Base-by-base conservation (phyloP, 2,113 vertebrate species). In the Calonectris borealis region DNA sequence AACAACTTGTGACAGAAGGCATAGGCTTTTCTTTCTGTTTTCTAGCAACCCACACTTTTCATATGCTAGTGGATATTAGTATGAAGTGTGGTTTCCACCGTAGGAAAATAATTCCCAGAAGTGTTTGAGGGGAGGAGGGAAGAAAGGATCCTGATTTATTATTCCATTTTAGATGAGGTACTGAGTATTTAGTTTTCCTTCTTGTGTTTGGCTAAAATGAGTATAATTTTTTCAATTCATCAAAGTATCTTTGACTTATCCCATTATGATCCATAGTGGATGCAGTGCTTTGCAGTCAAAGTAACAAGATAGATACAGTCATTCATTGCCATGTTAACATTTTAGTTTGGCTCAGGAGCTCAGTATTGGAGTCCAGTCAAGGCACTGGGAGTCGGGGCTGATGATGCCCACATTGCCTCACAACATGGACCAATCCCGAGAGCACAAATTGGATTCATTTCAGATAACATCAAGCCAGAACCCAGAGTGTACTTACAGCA, bases 1-100 rank as follows among this genome's bases (percentile, higher is more conserved):
- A 96, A 91, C 77, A 91, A 48, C 1, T 0, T 85, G 66, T 91
- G 88, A 93, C 96, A 95, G 94, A 96, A 97, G 90, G 96, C 92
- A 90, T 83, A 93, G 92, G 84, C 58, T 95, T 94, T 96, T 89
- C 77, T 87, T 94, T 87, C 70, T 0, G 0, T 88, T 83, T 96
- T 95, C 82, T 79, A 92, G 54, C 84, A 92, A 66, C 82, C 84
- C 90, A 80, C 82, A 49, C 46, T 83, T 95, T 27, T 93, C 70
- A 38, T 85, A 60, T 71, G 77, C 25, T 91, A 42, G 69, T 36
- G 72, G 42, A 44, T 96, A 76, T 93, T 87, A 77, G 32, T n/a
- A 88, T 73, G 68, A 94, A 85, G 52, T 57, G 77, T 79, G 66
- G 60, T 85, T 96, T 91, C 52, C 69, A 11, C 36, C 5, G 2